A percentile compares a stretch with the other conserved stretches of the same genome.
These are phyloP conservation scores for Metopolophium dirhodum DNA, from an alignment of 1,140 invertebrate species.

Conservation along the genomic window DNA sequence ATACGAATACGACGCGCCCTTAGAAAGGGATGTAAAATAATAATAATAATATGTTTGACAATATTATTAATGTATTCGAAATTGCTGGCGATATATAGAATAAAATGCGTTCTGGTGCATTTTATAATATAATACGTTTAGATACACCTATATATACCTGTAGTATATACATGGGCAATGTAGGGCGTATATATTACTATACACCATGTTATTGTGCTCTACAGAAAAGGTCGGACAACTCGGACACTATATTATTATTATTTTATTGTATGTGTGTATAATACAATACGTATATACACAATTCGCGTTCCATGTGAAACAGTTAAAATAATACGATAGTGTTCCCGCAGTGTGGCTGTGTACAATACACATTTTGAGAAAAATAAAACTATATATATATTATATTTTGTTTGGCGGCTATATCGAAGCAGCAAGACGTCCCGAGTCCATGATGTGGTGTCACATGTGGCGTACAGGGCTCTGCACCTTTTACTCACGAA, in stretches of 20 bases:
- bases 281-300: not conserved
- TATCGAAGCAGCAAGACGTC: not conserved
- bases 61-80: constrained; percentile 25
- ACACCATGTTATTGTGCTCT: not conserved
- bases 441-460: not conserved
- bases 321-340: not conserved
- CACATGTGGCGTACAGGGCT: not conserved
- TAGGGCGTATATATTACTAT: not conserved
- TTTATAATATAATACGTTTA: not conserved
- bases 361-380: not conserved
- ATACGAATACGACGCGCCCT: not conserved
- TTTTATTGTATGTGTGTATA: not conserved
- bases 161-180: not conserved
- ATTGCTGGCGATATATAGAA: not conserved
- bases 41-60: constrained; percentile 24
- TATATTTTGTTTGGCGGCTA: not conserved
- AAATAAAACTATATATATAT: not conserved
- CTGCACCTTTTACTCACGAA: not conserved
- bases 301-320: not conserved
- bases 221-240: not conserved
- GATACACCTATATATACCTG: not conserved
- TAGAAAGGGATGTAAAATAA: not conserved
- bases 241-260: not conserved
- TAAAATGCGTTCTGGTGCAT: not conserved
- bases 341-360: not conserved